Evolutionary conservation across 2,113 vertebrate species (phyloP).

Genomic region (Grammatotria lemairii): DNA sequence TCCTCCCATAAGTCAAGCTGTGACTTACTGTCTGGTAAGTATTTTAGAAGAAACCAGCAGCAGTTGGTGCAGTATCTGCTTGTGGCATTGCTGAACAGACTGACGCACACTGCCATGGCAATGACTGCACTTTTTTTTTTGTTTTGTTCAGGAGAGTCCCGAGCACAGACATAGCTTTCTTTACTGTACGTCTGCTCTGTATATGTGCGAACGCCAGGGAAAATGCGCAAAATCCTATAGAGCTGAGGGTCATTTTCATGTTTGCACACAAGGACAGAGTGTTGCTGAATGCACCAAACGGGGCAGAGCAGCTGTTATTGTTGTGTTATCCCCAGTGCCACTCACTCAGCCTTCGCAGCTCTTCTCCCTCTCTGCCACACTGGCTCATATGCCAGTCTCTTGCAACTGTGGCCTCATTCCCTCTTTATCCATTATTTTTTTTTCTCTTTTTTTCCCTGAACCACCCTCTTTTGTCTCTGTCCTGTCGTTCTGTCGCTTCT

Average conservation of each 20-base stretch:
- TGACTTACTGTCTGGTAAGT: slow-evolving; percentile 7
- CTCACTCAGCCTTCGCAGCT: not conserved
- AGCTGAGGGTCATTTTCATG: slow-evolving; percentile 14
- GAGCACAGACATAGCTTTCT: slow-evolving; percentile 28
- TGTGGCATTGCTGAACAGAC: slow-evolving; percentile 13
- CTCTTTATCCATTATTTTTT: not conserved
- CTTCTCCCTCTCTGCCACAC: not conserved
- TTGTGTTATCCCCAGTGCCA: not conserved
- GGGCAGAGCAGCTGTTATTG: slow-evolving; percentile 25
- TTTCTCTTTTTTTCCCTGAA: not conserved
- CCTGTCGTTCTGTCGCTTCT: not conserved
- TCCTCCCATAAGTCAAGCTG: not conserved
- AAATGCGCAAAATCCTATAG: not conserved
- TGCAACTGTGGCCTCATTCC: slow-evolving; percentile 34
- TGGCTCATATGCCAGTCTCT: slow-evolving; percentile 28
- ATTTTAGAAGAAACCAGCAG: not conserved
- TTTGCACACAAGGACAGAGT: slow-evolving; percentile 12
- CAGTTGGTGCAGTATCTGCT: not conserved
- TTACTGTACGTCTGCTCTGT: not conserved
- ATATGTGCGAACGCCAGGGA: not conserved
- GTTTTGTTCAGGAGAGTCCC: not conserved
- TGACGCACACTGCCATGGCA: slow-evolving; percentile 35
- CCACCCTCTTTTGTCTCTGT: not conserved
- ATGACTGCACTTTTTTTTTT: not conserved
- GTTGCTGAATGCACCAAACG: slow-evolving; percentile 1